Evolutionary conservation across 2,888 invertebrate genomes (phyloP).

Genomic region (Nyleta sp.): DNA sequence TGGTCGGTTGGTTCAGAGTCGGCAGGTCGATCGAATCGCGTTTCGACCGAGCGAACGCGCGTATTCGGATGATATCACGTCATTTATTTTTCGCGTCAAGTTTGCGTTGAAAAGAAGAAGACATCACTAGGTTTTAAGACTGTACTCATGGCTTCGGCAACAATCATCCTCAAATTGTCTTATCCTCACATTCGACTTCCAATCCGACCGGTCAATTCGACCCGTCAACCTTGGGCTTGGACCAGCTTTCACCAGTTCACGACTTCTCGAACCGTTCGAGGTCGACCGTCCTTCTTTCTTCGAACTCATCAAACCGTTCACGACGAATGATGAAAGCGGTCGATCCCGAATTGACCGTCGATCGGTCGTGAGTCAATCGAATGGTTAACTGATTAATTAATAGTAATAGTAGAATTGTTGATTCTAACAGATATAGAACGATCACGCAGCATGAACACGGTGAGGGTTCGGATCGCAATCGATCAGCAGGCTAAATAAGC

Average conservation of each 20-base stretch:
- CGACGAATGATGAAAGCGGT: too few relatives aligned
- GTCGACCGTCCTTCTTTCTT: too few relatives aligned
- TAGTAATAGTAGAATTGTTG: slow-evolving; percentile 31
- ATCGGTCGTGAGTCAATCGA: slow-evolving; percentile 1
- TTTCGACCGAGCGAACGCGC: slow-evolving; percentile 80
- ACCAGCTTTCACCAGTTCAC: too few relatives aligned
- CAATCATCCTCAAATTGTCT: slow-evolving; percentile 28
- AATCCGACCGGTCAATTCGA: too few relatives aligned
- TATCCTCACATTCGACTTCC: background rate
- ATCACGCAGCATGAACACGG: slow-evolving; percentile 59
- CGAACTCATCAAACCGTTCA: too few relatives aligned
- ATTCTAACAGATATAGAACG: slow-evolving; percentile 57
- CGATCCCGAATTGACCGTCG: background rate
- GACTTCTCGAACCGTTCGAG: too few relatives aligned
- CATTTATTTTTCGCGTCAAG: slow-evolving; percentile 49
- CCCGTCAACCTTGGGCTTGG: too few relatives aligned
- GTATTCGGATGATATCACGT: slow-evolving; percentile 48
- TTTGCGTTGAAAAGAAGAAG: slow-evolving; percentile 62
- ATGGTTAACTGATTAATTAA: background rate
- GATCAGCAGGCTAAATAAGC: slow-evolving; percentile 56
- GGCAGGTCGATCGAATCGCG: slow-evolving; percentile 70
- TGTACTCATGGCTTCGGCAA: slow-evolving; percentile 33
- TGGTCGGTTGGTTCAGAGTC: slow-evolving; percentile 71
- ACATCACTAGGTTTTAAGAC: slow-evolving; percentile 51
- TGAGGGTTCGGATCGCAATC: slow-evolving; percentile 53